Conservation (phyloP, 2,888 invertebrate species). For the Drosophila infuscata region DNA sequence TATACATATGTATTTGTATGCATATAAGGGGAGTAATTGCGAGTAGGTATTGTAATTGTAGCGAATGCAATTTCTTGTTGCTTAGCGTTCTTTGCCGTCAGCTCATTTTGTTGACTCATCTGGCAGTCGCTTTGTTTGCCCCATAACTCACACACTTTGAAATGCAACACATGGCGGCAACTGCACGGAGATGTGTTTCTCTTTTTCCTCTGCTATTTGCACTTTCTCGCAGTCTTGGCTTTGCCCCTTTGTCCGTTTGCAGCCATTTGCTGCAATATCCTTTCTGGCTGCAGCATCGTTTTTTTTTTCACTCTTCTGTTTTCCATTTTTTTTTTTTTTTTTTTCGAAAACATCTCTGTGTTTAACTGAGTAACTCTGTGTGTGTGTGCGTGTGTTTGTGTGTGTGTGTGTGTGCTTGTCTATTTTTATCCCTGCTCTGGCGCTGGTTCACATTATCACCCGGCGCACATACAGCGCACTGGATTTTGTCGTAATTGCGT, state of each 20-base stretch:
- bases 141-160: conserved; percentile 78
- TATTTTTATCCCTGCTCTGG: conserved; percentile 61
- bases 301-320: not conserved
- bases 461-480: conserved; percentile 53
- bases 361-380: conserved; percentile 18
- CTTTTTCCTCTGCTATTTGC: conserved; percentile 20
- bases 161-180: conserved; percentile 77
- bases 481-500: conserved; percentile 77
- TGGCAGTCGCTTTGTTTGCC: conserved; percentile 47
- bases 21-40: not conserved
- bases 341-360: conserved; percentile 21
- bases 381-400: conserved; percentile 14
- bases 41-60: conserved; percentile 8
- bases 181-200: conserved; percentile 30
- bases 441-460: conserved; percentile 69
- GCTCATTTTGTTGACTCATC: conserved; percentile 66
- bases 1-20: conserved; percentile 44
- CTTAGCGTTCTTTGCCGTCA: conserved; percentile 27
- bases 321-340: not conserved
- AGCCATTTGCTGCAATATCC: conserved; percentile 74
- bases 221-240: conserved; percentile 34
- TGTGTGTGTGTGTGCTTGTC: conserved; percentile 36
- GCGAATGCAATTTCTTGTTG: conserved; percentile 36
- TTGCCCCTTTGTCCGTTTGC: conserved; percentile 34
- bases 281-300: conserved; percentile 33